Percentiles rank a stretch among this genome's conserved stretches.
Conservation (phyloP, 2,888 invertebrate genomes). For the Papilio gigon region DNA sequence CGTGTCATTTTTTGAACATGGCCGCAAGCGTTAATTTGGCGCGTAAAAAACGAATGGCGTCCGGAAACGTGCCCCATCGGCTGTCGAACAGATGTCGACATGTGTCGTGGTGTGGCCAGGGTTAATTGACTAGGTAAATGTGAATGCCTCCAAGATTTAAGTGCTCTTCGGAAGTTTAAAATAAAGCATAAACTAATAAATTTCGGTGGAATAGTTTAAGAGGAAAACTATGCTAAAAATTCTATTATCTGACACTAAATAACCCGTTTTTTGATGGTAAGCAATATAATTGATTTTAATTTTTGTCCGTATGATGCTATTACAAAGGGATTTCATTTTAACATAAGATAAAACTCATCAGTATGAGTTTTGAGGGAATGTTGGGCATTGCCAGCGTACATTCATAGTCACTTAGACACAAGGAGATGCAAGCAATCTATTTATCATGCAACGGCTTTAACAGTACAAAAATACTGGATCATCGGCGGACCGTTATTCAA, state of each 20-base stretch:
- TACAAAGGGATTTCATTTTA: too few species aligned
- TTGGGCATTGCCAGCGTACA: constrained; percentile 24
- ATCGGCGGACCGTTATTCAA: constrained; percentile 60
- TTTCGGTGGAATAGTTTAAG: too few species aligned
- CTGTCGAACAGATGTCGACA: constrained; percentile 80
- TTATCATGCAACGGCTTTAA: constrained; percentile 58
- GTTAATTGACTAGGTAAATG: constrained; percentile 74
- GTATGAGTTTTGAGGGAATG: too few species aligned
- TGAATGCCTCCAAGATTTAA: constrained; percentile 48
- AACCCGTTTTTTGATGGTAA: too few species aligned
- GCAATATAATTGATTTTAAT: too few species aligned
- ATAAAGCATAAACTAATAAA: too few species aligned
- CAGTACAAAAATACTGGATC: constrained; percentile 66
- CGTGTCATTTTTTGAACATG: constrained; percentile 58
- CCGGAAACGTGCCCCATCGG: constrained; percentile 76
- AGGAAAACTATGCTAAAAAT: too few species aligned
- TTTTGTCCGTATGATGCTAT: too few species aligned
- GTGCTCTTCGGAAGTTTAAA: constrained; percentile 29
- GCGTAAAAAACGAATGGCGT: constrained; percentile 68
- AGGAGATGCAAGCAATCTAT: constrained; percentile 55
- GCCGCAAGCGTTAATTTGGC: constrained; percentile 69
- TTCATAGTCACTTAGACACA: constrained; percentile 37
- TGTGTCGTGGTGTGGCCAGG: constrained; percentile 67
- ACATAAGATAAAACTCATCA: too few species aligned
- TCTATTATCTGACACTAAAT: too few species aligned